A percentile compares a stretch with the other conserved stretches of the same genome.
These are phyloP conservation scores for Tokudaia tokunoshimensis DNA, from an alignment of 2,797 vertebrate species.

Conservation along the genomic window DNA sequence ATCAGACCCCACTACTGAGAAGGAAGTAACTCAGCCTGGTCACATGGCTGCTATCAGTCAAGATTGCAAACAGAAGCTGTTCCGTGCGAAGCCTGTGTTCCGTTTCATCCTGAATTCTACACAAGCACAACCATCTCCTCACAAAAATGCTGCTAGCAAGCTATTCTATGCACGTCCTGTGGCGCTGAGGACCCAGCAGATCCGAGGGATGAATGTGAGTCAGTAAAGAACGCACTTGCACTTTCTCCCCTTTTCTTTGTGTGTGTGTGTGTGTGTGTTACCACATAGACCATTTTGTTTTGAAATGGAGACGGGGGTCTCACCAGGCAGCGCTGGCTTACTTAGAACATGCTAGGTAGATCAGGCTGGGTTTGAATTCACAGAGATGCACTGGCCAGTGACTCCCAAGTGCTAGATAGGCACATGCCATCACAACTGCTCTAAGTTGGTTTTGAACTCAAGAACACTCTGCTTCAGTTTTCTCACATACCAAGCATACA, in stretches of 20 bases:
- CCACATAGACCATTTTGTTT: neutral
- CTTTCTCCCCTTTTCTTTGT: neutral
- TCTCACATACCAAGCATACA: neutral
- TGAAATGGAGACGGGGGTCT: neutral
- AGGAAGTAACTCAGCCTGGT: neutral
- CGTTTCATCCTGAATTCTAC: neutral
- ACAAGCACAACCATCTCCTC: neutral
- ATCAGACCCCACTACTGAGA: neutral
- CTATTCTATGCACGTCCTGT: neutral
- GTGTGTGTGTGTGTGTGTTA: neutral
- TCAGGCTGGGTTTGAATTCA: neutral
- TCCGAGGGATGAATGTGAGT: neutral
- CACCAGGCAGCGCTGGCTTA: neutral
- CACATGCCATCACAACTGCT: neutral
- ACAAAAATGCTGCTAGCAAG: neutral
- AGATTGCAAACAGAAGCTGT: constrained; percentile 3
- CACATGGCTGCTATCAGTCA: neutral
- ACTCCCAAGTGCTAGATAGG: neutral
- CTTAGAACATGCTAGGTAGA: neutral
- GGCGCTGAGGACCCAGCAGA: neutral
- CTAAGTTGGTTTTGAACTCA: neutral
- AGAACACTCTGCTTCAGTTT: neutral
- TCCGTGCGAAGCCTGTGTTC: neutral
- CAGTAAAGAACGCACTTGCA: neutral
- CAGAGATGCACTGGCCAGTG: neutral